A percentile compares a stretch with the other conserved stretches of the same genome.
phyloP scores from a whole-genome alignment of 2,113 vertebrate species.

The Dinomys branickii region DNA sequence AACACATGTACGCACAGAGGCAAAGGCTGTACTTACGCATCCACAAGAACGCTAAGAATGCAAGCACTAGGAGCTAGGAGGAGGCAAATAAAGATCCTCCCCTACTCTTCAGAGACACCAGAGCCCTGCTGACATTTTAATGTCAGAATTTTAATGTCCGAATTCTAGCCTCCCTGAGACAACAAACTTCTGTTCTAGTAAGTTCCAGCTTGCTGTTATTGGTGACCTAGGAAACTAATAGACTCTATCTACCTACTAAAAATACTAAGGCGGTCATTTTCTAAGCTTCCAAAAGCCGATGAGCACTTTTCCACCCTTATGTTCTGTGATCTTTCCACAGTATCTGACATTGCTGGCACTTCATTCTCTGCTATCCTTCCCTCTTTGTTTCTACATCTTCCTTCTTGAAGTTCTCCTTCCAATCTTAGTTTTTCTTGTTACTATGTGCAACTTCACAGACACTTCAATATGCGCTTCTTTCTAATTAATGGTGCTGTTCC shows the following conservation, averaged over 20 bases:
- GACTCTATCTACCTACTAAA: background rate
- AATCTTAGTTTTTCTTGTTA: background rate
- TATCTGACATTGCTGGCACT: background rate
- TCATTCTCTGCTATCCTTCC: background rate
- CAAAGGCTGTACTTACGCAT: background rate
- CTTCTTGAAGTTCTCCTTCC: constrained; percentile 23
- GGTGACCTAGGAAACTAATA: background rate
- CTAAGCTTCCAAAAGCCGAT: background rate
- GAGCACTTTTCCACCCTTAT: constrained; percentile 3
- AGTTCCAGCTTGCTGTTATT: background rate
- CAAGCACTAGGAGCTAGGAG: background rate
- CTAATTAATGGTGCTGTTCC: background rate
- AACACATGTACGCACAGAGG: background rate
- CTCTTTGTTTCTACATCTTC: background rate
- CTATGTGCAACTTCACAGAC: background rate
- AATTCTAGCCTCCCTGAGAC: background rate
- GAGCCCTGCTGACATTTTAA: background rate
- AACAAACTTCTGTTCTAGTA: background rate
- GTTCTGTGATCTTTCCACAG: background rate
- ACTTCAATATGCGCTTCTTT: background rate
- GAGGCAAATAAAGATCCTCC: background rate
- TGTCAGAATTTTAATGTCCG: no score
- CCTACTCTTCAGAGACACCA: background rate
- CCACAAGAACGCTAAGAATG: background rate
- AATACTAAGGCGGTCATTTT: background rate